phyloP scores from a whole-genome alignment of 2,113 vertebrate genomes.

The Meles meles region DNA sequence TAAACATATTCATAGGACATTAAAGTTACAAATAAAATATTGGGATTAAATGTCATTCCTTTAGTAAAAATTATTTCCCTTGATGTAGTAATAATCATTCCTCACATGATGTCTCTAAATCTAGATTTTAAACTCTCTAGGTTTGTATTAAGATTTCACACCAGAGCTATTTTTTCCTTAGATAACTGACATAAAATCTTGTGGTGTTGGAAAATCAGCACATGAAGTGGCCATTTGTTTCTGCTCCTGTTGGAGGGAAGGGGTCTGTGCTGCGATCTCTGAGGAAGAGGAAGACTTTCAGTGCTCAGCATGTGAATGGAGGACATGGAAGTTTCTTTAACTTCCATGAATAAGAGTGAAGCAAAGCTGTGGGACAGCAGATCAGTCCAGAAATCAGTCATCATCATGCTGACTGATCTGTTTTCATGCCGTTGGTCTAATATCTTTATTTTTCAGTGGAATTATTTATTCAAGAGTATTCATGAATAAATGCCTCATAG shows the following conservation, averaged over 20 bases:
- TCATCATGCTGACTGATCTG: not conserved
- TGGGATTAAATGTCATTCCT: not conserved
- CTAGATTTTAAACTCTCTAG: slow-evolving; percentile 8
- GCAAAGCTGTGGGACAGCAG: not conserved
- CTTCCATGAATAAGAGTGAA: not conserved
- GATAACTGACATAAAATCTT: slow-evolving; percentile 9
- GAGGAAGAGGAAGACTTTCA: not conserved
- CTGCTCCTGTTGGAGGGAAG: not conserved
- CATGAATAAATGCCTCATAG: not conserved
- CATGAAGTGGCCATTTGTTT: not conserved
- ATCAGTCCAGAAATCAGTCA: not conserved
- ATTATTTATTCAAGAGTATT: slow-evolving; percentile 5
- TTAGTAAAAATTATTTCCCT: slow-evolving; percentile 35
- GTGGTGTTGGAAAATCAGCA: not conserved
- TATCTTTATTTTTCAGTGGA: not conserved
- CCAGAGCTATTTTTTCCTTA: not conserved
- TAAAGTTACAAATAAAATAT: slow-evolving; percentile 14
- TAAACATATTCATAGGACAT: not conserved
- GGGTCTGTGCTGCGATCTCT: not conserved
- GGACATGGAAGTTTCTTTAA: not conserved
- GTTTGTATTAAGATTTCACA: slow-evolving; percentile 11
- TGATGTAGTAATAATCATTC: not conserved
- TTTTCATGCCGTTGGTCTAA: not conserved
- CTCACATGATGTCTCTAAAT: slow-evolving; percentile 19
- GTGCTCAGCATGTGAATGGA: not conserved